Percentiles rank a stretch among this genome's conserved stretches.
phyloP scores from a whole-genome alignment of 2,888 invertebrate species.

The Hecatera dysodea region DNA sequence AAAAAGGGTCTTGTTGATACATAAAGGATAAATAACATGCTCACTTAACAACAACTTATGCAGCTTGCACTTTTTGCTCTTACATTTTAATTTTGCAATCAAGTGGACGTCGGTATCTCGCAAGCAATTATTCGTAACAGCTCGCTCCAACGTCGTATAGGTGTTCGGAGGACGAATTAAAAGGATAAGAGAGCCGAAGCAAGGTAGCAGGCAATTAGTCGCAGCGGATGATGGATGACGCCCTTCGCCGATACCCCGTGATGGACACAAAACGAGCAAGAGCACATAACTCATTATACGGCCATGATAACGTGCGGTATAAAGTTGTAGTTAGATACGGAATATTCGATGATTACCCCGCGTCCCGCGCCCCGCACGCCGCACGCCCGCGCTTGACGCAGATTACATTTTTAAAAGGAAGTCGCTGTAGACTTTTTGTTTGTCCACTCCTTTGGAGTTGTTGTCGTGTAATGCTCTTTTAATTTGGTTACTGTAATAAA shows the following conservation, averaged over 20 bases:
- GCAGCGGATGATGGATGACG: slow-evolving; percentile 88
- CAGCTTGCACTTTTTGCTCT: slow-evolving; percentile 75
- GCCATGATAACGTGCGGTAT: slow-evolving; percentile 86
- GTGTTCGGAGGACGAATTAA: slow-evolving; percentile 87
- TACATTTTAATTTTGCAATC: slow-evolving; percentile 80
- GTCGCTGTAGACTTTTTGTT: slow-evolving; percentile 70
- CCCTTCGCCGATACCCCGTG: slow-evolving; percentile 80
- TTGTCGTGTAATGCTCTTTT: slow-evolving; percentile 73
- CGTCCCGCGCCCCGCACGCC: slow-evolving; percentile 46
- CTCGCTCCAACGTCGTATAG: slow-evolving; percentile 78
- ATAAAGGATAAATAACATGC: slow-evolving; percentile 69
- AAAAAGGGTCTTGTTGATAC: slow-evolving; percentile 45
- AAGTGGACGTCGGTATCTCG: slow-evolving; percentile 75
- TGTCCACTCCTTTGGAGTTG: slow-evolving; percentile 68
- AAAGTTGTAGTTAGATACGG: slow-evolving; percentile 87
- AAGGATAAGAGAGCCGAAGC: slow-evolving; percentile 87
- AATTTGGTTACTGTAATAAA: slow-evolving; percentile 73
- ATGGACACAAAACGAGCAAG: slow-evolving; percentile 87
- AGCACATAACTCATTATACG: slow-evolving; percentile 88
- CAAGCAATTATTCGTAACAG: slow-evolving; percentile 84
- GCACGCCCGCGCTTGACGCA: slow-evolving; percentile 65
- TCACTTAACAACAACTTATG: slow-evolving; percentile 74
- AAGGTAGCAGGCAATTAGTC: slow-evolving; percentile 90
- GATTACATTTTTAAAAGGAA: slow-evolving; percentile 81
- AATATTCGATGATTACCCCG: slow-evolving; percentile 82